These are phyloP conservation scores for Sogatella furcifera DNA, from an alignment of 1,140 invertebrate genomes.

Conservation along the genomic window DNA sequence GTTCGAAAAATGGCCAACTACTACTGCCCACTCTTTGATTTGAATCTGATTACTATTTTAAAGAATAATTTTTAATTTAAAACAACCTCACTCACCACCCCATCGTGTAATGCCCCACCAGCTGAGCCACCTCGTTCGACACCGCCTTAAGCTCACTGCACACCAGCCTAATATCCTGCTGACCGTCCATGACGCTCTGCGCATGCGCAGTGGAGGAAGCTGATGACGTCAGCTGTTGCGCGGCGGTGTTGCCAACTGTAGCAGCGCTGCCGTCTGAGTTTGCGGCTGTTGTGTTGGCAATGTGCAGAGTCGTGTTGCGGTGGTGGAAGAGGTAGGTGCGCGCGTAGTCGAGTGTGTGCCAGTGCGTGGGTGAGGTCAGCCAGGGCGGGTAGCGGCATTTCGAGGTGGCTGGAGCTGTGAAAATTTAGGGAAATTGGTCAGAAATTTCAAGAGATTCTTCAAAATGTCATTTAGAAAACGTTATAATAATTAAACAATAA, in stretches of 20 bases:
- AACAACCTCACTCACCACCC: slow-evolving; percentile 43
- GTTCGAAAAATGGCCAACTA: too few relatives aligned
- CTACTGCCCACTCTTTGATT: too few relatives aligned
- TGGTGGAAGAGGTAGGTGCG: slow-evolving; percentile 53
- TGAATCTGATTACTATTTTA: too few relatives aligned
- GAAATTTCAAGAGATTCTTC: too few relatives aligned
- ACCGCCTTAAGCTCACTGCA: slow-evolving; percentile 47
- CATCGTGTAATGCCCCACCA: slow-evolving; percentile 56
- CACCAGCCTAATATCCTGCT: slow-evolving; percentile 44
- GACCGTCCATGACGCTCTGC: slow-evolving; percentile 4
- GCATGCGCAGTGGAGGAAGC: slow-evolving; percentile 40
- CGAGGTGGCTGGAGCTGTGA: slow-evolving; percentile 13
- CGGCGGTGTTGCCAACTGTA: slow-evolving; percentile 43
- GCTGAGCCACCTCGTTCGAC: slow-evolving; percentile 20
- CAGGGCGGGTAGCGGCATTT: slow-evolving; percentile 56
- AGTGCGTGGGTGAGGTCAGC: slow-evolving; percentile 51
- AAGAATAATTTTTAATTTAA: too few relatives aligned
- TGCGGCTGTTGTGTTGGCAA: slow-evolving; percentile 40
- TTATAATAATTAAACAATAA: too few relatives aligned
- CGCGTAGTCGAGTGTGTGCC: slow-evolving; percentile 58
- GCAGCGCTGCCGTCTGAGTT: background rate
- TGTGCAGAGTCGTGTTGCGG: slow-evolving; percentile 49
- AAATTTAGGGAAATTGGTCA: too few relatives aligned
- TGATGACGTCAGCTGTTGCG: slow-evolving; percentile 29
- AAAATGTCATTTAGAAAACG: too few relatives aligned